phyloP scores from a whole-genome alignment of 1,140 invertebrate genomes.

The Trinorchestia longiramus region DNA sequence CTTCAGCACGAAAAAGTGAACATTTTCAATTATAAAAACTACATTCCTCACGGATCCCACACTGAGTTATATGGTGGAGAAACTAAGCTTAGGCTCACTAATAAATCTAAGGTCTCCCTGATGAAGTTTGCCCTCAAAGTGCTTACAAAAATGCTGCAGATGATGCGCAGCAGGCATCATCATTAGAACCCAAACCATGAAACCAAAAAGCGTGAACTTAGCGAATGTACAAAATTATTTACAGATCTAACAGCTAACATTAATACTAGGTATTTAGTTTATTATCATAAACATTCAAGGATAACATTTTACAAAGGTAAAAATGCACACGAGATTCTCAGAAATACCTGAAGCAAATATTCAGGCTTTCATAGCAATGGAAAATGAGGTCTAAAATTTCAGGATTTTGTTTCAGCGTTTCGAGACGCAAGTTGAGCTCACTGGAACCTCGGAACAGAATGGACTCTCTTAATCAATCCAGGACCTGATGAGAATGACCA shows the following conservation, averaged over 20 bases:
- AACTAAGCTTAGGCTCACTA: background rate
- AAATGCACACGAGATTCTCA: background rate
- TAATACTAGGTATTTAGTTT: background rate
- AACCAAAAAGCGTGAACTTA: background rate
- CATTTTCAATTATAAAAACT: background rate
- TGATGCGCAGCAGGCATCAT: background rate
- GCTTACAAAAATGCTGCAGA: background rate
- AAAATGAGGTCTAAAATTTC: background rate
- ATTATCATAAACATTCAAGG: background rate
- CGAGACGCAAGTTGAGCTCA: background rate
- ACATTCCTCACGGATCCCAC: background rate
- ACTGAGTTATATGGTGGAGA: background rate
- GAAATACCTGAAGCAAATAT: background rate
- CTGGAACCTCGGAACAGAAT: background rate
- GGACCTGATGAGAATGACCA: background rate
- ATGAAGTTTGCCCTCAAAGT: background rate
- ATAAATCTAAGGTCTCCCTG: background rate
- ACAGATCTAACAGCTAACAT: background rate
- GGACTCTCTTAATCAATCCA: background rate
- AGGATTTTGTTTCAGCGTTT: background rate
- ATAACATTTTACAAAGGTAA: background rate
- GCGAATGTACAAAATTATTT: background rate
- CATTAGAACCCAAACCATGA: background rate
- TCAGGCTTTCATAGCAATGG: no score
- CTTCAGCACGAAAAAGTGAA: background rate